Evolutionary conservation across 2,797 vertebrate species (phyloP).

Genomic region (Xerus rutilus): DNA sequence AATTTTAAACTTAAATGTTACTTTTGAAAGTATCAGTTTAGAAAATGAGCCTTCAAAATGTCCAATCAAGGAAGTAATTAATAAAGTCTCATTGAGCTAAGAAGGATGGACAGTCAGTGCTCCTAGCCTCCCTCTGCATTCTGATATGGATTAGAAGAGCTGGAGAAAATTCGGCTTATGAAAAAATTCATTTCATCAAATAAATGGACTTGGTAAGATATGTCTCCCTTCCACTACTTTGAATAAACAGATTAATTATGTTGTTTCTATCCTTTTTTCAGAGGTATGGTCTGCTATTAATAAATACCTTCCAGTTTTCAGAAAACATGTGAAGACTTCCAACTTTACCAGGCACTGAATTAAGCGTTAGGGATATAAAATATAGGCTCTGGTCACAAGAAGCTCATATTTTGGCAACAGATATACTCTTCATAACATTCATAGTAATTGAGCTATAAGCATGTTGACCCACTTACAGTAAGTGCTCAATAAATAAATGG

Average conservation of each 20-base stretch:
- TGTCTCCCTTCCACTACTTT: not conserved
- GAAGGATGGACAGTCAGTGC: not conserved
- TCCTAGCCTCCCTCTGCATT: not conserved
- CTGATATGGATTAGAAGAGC: not conserved
- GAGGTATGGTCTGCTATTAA: not conserved
- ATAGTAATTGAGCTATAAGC: not conserved
- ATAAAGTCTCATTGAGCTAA: not conserved
- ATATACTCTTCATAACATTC: not conserved
- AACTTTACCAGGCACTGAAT: not conserved
- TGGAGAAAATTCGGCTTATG: not conserved
- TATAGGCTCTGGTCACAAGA: not conserved
- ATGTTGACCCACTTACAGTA: not conserved
- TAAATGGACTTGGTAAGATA: slow-evolving; percentile 1
- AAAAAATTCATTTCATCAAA: not conserved
- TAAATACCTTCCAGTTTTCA: not conserved
- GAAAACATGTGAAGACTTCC: not conserved
- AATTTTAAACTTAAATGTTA: slow-evolving; percentile 43
- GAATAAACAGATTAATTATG: not conserved
- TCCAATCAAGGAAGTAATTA: not conserved
- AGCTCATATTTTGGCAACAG: not conserved
- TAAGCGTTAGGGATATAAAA: not conserved
- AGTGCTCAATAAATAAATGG: slow-evolving; percentile 4
- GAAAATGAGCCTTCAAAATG: slow-evolving; percentile 21
- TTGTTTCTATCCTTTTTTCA: slow-evolving; percentile 14
- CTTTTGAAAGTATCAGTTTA: slow-evolving; percentile 42